Evolutionary conservation across 2,888 invertebrate genomes (phyloP), one percentile per base, ranked within the genome.

Genomic region (Tinea semifulvella): DNA sequence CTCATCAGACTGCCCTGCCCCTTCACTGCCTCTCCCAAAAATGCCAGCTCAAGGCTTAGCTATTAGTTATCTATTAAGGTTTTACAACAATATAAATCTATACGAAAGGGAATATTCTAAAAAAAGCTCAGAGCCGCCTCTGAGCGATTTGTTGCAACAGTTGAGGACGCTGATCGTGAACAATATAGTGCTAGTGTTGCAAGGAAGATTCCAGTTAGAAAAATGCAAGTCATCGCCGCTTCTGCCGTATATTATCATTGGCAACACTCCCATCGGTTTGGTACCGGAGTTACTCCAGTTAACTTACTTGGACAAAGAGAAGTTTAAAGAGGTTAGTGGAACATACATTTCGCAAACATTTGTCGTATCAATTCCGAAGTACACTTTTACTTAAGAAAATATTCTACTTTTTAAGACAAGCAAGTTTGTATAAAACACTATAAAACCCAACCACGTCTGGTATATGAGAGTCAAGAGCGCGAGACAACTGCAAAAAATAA

Each of bases 71-170:
- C 56, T 81, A 51, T 53, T 79, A 48, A 68, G 68, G 55, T 79
- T 79, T 59, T 92, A 92, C 64, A 85, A 87, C 27, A 84, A 90
- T 54, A 88, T 91, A 11, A 85, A 87, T 26, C 62, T 85, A 1
- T 92, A 92, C 62, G 91, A 91, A 63, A 76, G 90, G 53, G 88
- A 87, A 59, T 84, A 90, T 61, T 88, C 91, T 14, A 92, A 91
- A 77, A 86, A 87, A 61, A 87, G 89, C 53, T 90, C 89, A 49
- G 84, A 87, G 51, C 89, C 89, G 2, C 90, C 91, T 4, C 64
- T 92, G 49, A 88, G 88, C 57, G 87, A 87, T 52, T 71, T 91
- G 40, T 67, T 93, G 45, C 74, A 77, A 48, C 82, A 71, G 56
- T 58, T 85, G 52, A 72, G 85, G 50, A 80, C 82, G 45, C 79